Conservation (phyloP, 2,113 vertebrate species). For the Aldabrachelys gigantea region DNA sequence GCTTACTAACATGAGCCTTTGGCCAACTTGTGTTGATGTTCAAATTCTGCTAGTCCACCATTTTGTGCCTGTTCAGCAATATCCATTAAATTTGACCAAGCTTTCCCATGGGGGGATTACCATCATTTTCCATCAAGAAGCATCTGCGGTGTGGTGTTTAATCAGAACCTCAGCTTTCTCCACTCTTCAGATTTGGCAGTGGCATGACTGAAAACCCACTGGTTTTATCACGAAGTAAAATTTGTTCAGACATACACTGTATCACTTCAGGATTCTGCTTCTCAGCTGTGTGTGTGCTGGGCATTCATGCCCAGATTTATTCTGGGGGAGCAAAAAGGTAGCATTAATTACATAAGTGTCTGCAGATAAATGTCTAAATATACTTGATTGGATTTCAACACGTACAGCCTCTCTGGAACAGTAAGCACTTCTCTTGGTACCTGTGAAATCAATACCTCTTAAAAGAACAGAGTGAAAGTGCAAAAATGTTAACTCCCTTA, state of each 20-base stretch:
- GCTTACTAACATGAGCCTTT: neutral
- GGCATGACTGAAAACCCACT: neutral
- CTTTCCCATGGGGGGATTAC: neutral
- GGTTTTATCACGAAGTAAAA: neutral
- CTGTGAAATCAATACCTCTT: neutral
- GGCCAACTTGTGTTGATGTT: neutral
- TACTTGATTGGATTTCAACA: neutral
- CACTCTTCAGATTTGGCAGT: neutral
- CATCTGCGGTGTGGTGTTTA: neutral
- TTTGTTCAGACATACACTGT: neutral
- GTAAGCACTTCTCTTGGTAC: neutral
- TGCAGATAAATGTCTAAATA: neutral
- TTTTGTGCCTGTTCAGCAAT: fast-evolving
- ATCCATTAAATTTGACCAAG: neutral
- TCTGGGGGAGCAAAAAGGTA: neutral
- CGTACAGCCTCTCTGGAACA: neutral
- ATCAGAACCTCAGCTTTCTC: neutral
- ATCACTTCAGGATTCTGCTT: neutral
- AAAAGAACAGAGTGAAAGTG: neutral
- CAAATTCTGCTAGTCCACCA: neutral
- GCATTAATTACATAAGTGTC: neutral
- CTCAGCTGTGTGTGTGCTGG: neutral
- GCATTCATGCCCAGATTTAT: neutral
- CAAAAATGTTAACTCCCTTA: neutral
- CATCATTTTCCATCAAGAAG: neutral